phyloP scores from a whole-genome alignment of 92 coral and sea anemone species.

The Actinernus sp. region DNA sequence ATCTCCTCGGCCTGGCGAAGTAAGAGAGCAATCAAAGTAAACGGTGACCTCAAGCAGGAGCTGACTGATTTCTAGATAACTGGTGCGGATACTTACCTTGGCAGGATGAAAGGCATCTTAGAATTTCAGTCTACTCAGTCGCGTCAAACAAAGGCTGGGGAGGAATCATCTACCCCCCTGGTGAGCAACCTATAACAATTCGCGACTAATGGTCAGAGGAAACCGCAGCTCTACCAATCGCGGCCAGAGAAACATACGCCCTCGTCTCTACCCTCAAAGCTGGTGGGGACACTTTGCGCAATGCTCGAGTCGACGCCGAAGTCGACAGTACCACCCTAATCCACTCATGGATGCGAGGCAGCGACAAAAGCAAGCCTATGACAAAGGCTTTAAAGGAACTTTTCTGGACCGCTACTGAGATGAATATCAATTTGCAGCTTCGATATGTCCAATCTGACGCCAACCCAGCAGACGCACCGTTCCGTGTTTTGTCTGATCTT shows the following conservation, averaged over 20 bases:
- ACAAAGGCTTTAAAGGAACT: not conserved
- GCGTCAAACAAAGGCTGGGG: conserved; percentile 24
- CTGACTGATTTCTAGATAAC: not conserved
- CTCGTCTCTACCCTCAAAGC: conserved; percentile 3
- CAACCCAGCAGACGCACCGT: not conserved
- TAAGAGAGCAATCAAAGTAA: not conserved
- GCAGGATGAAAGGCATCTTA: not conserved
- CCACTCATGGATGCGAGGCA: conserved; percentile 1
- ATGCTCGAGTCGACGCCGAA: conserved; percentile 1
- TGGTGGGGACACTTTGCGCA: not conserved
- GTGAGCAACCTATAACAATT: not conserved
- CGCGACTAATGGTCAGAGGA: not conserved
- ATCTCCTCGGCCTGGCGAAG: not conserved
- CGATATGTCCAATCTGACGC: not conserved
- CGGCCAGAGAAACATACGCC: conserved; percentile 5
- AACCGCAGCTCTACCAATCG: not conserved
- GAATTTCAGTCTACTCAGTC: not conserved
- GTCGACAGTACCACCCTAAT: conserved; percentile 4
- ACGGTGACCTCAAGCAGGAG: not conserved
- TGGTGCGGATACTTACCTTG: not conserved
- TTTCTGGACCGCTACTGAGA: not conserved
- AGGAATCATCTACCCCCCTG: not conserved
- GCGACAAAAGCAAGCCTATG: conserved; percentile 1
- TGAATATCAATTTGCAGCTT: conserved; percentile 3
- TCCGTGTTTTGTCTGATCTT: not conserved